Evolutionary conservation across 1,140 invertebrate species (phyloP).

Genomic region (Geopemphigus sp.): DNA sequence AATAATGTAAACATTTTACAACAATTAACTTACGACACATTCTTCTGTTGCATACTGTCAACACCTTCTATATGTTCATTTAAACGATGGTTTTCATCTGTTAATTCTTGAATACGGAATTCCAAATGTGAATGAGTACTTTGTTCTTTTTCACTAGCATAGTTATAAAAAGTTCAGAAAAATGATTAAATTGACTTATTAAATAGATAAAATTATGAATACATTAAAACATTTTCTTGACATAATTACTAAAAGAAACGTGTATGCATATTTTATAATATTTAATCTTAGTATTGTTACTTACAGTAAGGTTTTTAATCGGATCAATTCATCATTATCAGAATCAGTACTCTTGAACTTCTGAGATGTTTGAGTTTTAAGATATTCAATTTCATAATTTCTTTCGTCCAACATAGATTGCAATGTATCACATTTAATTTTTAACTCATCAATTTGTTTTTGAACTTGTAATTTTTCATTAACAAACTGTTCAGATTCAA

Average conservation of each 20-base stretch:
- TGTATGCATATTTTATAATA: background rate
- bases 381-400: background rate
- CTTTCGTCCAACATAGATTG: background rate
- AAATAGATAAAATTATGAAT: too few relatives aligned
- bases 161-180: background rate
- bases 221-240: too few relatives aligned
- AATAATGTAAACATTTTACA: background rate
- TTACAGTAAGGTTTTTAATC: constrained; percentile 18
- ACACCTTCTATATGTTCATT: constrained; percentile 31
- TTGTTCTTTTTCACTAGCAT: constrained; percentile 5
- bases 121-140: constrained; percentile 21
- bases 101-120: constrained; percentile 41
- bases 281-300: background rate
- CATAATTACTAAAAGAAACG: too few relatives aligned
- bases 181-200: too few relatives aligned
- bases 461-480: background rate
- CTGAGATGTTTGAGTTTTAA: background rate
- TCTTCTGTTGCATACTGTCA: background rate
- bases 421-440: background rate
- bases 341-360: background rate
- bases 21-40: background rate
- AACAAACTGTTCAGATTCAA: background rate
- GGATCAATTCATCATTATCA: background rate
- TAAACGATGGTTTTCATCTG: constrained; percentile 41
- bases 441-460: constrained; percentile 8